These are phyloP conservation scores for Crenichthys baileyi DNA, from an alignment of 2,797 vertebrate genomes.

Conservation along the genomic window DNA sequence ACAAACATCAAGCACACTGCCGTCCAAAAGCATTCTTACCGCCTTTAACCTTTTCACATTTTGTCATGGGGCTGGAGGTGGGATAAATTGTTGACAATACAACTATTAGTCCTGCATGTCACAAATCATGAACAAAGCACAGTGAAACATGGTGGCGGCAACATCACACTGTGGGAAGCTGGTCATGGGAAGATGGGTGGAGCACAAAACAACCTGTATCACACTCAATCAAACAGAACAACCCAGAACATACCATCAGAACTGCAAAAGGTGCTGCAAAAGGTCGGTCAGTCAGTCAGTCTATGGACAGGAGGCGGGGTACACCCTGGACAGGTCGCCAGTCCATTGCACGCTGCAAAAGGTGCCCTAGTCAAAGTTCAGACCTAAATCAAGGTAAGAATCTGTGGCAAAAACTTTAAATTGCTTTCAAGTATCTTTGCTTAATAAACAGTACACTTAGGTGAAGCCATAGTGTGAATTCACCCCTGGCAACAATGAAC, in stretches of 20 bases:
- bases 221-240: not conserved
- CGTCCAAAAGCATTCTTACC: not conserved
- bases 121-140: not conserved
- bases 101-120: not conserved
- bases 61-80: not conserved
- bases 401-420: conserved; percentile 2
- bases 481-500: conserved; percentile 23
- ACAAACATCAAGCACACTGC: not conserved
- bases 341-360: not conserved
- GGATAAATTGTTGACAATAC: not conserved
- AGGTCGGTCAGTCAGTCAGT: too few species aligned
- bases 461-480: conserved; percentile 32
- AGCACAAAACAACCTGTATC: not conserved
- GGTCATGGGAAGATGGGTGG: not conserved
- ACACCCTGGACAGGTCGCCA: too few species aligned
- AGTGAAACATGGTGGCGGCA: not conserved
- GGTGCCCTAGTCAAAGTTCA: not conserved
- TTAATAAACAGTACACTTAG: conserved; percentile 30
- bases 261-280: not conserved
- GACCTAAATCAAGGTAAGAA: not conserved
- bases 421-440: not conserved
- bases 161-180: not conserved
- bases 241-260: not conserved
- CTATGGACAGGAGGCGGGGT: too few species aligned
- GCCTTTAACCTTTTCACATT: not conserved